Base-by-base conservation (phyloP, 2,797 vertebrate species). In the Mallotus villosus region DNA sequence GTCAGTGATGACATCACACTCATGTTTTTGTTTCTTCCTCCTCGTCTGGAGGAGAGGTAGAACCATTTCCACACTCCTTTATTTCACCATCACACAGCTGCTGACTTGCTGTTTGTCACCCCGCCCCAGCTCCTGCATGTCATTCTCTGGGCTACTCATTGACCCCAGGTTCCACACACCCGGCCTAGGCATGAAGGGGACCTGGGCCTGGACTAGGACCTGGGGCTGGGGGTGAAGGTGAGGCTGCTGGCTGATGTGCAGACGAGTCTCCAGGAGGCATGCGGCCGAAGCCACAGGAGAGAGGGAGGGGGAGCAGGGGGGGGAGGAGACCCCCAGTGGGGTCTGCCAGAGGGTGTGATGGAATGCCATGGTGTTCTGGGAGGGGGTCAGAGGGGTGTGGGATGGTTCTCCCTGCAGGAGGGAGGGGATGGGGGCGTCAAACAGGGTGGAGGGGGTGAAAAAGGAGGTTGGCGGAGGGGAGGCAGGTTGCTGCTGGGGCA, bases 51-150 rank as follows among this genome's bases (percentile, higher is more conserved):
- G 7, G 41, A 61, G 59, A 72, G 80, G 57, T 62, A 73, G 51
- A n/a, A n/a, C 51, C 19, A 55, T 25, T 55, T 8, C 55, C 41
- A 46, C 34, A 14, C 53, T 25, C 67, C 59, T 9, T 88, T 86
- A 94, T 81, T 97, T 97, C 72, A 98, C 97, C 91, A 97, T 92
- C 77, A 98, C 96, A 0, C 94, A 96, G 68, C 93, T 96, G 68
- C 94, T 94, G 79, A 94, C 91, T 86, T 90, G 91, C 63, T 84
- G 89, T 83, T 90, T 90, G 34, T 85, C 81, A 6, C 81, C 59
- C 80, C 85, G 77, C 73, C 84, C 76, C 76, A 91, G 51, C 71
- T 92, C 91, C 87, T 92, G 91, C 81, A 90, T 67, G 78, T 89
- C 59, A 0, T 81, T 63, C 7, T 91, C 90, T 68, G 81, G 65